Evolutionary conservation across 2,113 vertebrate genomes (phyloP), one percentile per base, ranked within the genome.

Genomic region (Mesoclemmys tuberculata): DNA sequence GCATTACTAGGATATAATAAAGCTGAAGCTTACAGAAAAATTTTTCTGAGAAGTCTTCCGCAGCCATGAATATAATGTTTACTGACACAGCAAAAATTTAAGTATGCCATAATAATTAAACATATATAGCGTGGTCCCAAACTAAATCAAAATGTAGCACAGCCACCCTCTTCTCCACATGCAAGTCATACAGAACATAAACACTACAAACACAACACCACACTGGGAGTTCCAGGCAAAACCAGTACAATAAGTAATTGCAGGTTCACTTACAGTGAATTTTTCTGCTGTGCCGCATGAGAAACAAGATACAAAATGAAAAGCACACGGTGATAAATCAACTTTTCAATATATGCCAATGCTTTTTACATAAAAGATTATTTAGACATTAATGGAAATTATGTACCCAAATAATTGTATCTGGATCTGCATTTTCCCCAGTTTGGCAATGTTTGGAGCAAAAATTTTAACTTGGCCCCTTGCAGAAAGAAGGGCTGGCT

Each of bases 201-300:
- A 82, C 91, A 96, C 92, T 91, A 89, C 71, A 91, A 80, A 96
- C 93, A 93, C 54, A 91, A 90, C 96, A 93, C 85, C 87, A 96
- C 89, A 89, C 90, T 29, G 3, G 79, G 89, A 85, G 91, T 94
- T 92, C 93, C 92, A 96, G 80, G 88, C 95, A 97, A 89, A 92
- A 88, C 7, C 27, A 81, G 89, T 87, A 96, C 55, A 97, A 31
- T 83, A 92, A 87, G 51, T 88, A 96, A 97, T 92, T 91, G 93
- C 92, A 96, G 85, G 91, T 95, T 96, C 96, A 98, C 98, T 98
- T 98, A 98, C 98, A 98, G 94, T 93, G 90, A 93, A 89, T 35
- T 96, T 97, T 97, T 98, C 98, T 98, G 97, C 91, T 88, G 92
- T 95, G 98, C 98, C 84, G 97, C 98, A 95, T 97, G 97, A 97